A percentile compares a stretch with the other conserved stretches of the same genome.
These are phyloP conservation scores for Papilio aristodemus DNA, from an alignment of 1,140 invertebrate genomes.

Conservation along the genomic window DNA sequence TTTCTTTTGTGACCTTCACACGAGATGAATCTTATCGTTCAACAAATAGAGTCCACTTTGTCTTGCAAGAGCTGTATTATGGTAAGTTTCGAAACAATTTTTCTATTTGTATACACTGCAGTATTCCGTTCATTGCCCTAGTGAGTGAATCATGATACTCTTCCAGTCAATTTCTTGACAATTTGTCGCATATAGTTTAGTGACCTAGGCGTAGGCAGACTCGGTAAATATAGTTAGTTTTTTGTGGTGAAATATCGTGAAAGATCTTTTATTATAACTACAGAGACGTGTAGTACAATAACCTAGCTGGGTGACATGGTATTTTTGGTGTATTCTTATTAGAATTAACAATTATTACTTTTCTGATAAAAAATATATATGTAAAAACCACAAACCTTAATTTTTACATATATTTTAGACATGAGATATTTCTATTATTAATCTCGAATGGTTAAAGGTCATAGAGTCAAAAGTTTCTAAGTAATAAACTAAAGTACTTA, in stretches of 20 bases:
- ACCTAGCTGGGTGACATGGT: too few species aligned
- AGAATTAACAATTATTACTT: too few species aligned
- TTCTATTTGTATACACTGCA: slow-evolving; percentile 29
- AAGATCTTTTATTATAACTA: background rate
- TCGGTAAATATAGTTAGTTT: background rate
- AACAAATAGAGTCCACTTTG: slow-evolving; percentile 28
- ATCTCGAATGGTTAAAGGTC: too few species aligned
- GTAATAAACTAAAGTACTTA: too few species aligned
- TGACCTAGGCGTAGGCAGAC: background rate
- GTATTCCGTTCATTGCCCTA: slow-evolving; percentile 27
- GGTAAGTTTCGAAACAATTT: slow-evolving; percentile 17
- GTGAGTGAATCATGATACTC: slow-evolving; percentile 26
- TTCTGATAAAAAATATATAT: too few species aligned
- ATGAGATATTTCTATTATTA: too few species aligned
- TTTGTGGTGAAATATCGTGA: background rate
- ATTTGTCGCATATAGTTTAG: background rate
- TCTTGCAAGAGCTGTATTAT: background rate
- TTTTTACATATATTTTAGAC: too few species aligned
- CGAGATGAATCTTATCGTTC: slow-evolving; percentile 12
- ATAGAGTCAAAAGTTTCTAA: too few species aligned
- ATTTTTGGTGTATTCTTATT: too few species aligned
- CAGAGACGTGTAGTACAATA: too few species aligned
- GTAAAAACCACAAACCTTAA: too few species aligned
- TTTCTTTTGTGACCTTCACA: slow-evolving; percentile 24
- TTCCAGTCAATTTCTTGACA: background rate